phyloP scores from a whole-genome alignment of 2,888 invertebrate genomes.

The Leucozona laternaria region DNA sequence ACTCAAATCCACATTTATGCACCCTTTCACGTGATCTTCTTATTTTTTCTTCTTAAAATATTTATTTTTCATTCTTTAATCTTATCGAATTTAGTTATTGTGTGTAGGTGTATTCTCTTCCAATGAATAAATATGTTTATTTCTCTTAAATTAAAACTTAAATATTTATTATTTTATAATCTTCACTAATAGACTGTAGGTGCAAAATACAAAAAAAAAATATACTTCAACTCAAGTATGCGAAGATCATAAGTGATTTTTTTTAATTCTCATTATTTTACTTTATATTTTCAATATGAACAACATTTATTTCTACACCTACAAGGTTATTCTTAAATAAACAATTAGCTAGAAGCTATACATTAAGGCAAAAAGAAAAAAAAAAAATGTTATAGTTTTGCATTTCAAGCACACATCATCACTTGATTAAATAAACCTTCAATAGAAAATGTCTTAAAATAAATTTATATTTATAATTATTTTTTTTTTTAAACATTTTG shows the following conservation, averaged over 20 bases:
- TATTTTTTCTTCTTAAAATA: background rate
- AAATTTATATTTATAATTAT: background rate
- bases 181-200: background rate
- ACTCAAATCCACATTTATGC: background rate
- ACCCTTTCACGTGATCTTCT: background rate
- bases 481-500: background rate
- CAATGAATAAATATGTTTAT: background rate
- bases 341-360: slow-evolving; percentile 23
- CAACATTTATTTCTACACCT: background rate
- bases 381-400: slow-evolving; percentile 22
- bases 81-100: background rate
- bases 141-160: background rate
- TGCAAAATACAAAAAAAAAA: background rate
- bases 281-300: background rate
- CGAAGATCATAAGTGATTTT: background rate
- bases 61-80: background rate
- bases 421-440: slow-evolving; percentile 37
- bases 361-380: background rate
- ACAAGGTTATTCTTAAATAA: slow-evolving; percentile 30
- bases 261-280: background rate
- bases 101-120: background rate
- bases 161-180: slow-evolving; percentile 4
- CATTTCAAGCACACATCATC: slow-evolving; percentile 15
- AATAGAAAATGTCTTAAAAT: slow-evolving; percentile 12
- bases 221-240: background rate